These are phyloP conservation scores for Rhinolophus ferrumequinum DNA, from an alignment of 2,113 vertebrate genomes.

Conservation along the genomic window DNA sequence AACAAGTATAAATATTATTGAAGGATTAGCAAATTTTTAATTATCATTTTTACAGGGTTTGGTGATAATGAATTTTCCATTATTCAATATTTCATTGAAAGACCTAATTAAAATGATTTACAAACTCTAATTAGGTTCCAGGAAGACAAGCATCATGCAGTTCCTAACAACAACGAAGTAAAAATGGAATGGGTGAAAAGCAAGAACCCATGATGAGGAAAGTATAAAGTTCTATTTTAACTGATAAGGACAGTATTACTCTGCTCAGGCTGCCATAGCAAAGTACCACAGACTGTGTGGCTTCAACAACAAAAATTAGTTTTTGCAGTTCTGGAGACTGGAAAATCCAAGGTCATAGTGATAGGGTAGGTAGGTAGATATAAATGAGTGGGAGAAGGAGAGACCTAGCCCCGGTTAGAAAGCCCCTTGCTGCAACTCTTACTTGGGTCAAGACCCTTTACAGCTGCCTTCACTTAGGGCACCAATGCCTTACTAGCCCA, in stretches of 20 bases:
- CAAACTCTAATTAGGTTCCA: constrained; percentile 46
- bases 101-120: constrained; percentile 69
- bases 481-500: too few relatives aligned
- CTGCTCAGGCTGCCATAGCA: background rate
- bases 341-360: background rate
- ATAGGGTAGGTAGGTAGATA: too few relatives aligned
- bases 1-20: constrained; percentile 46
- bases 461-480: too few relatives aligned
- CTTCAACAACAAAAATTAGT: background rate
- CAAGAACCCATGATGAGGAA: background rate
- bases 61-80: constrained; percentile 67
- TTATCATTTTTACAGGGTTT: constrained; percentile 43
- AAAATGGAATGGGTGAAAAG: background rate
- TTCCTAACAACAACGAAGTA: constrained; percentile 13
- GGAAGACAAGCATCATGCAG: background rate
- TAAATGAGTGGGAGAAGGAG: too few relatives aligned
- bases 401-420: too few relatives aligned
- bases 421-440: too few relatives aligned
- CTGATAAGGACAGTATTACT: background rate
- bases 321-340: background rate
- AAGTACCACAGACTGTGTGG: background rate
- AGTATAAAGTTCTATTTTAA: background rate
- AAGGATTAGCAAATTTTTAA: constrained; percentile 14
- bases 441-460: too few relatives aligned
- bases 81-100: constrained; percentile 64